Conservation (phyloP, 2,888 invertebrate species). For the Hirtodrosophila histrioides region DNA sequence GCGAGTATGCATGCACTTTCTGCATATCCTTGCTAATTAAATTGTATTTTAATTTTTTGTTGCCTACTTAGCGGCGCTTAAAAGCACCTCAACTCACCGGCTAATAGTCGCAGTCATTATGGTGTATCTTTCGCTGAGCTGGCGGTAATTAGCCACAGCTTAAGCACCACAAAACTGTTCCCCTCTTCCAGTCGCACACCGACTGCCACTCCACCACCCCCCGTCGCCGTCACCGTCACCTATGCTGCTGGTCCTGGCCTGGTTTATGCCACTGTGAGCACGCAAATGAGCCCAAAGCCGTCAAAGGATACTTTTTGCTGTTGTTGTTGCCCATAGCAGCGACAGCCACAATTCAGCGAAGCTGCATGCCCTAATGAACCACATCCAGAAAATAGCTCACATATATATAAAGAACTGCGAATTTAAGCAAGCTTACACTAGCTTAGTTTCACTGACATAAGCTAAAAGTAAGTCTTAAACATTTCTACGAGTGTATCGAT, state of each 20-base stretch:
- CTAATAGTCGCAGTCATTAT: conserved; percentile 61
- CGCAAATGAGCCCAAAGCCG: conserved; percentile 60
- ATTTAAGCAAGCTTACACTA: conserved; percentile 11
- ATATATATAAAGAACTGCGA: conserved; percentile 9
- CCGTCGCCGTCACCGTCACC: not conserved
- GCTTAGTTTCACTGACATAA: not conserved
- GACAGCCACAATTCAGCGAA: conserved; percentile 33
- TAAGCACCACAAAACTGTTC: conserved; percentile 28
- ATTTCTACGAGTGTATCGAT: too few relatives aligned
- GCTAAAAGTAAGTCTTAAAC: too few relatives aligned
- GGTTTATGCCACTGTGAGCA: conserved; percentile 29
- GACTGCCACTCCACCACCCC: not conserved
- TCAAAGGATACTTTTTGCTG: conserved; percentile 46
- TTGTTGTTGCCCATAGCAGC: conserved; percentile 12
- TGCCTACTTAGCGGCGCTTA: conserved; percentile 24
- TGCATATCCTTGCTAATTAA: conserved; percentile 21
- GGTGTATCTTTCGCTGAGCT: conserved; percentile 46
- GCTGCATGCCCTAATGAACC: conserved; percentile 47
- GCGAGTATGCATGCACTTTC: conserved; percentile 2
- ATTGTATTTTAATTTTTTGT: conserved; percentile 23
- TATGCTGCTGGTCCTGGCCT: conserved; percentile 19
- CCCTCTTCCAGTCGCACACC: not conserved
- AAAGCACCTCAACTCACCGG: conserved; percentile 33
- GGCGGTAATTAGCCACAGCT: conserved; percentile 65
- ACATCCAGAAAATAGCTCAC: conserved; percentile 15